Conservation (phyloP, 1,140 invertebrate genomes). For the Grapholita molesta region DNA sequence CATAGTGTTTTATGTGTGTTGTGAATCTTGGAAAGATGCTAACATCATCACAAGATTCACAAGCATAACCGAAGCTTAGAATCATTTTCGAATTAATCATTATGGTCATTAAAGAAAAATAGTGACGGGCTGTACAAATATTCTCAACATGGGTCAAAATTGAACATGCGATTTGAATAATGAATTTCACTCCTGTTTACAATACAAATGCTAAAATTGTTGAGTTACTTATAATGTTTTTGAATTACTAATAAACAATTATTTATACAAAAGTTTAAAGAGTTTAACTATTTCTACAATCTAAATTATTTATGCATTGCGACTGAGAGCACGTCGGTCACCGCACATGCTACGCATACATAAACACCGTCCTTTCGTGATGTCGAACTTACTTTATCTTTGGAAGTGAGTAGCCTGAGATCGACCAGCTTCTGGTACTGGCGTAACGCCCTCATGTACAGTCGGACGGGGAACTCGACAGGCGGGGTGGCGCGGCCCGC, state of each 20-base stretch:
- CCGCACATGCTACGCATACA: background rate
- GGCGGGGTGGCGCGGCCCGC: constrained; percentile 67
- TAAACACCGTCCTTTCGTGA: background rate
- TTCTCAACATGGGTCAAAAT: too few species aligned
- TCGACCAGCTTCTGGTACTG: constrained; percentile 80
- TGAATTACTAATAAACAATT: background rate
- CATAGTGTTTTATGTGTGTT: too few species aligned
- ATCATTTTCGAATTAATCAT: too few species aligned
- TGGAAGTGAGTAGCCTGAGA: constrained; percentile 61
- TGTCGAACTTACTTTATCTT: constrained; percentile 69
- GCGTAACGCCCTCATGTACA: constrained; percentile 79
- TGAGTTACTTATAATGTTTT: too few species aligned
- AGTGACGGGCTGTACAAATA: too few species aligned
- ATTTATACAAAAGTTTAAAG: background rate
- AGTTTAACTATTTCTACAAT: background rate
- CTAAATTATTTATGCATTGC: background rate
- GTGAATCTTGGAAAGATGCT: too few species aligned
- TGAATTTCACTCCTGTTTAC: too few species aligned
- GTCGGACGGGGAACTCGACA: constrained; percentile 77
- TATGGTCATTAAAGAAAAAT: too few species aligned
- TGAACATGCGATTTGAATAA: too few species aligned
- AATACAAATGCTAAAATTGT: too few species aligned
- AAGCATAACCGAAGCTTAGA: too few species aligned
- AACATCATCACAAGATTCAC: too few species aligned
- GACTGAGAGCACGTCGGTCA: constrained; percentile 1